phyloP scores from a whole-genome alignment of 2,113 vertebrate species.

The Chinchilla lanigera region DNA sequence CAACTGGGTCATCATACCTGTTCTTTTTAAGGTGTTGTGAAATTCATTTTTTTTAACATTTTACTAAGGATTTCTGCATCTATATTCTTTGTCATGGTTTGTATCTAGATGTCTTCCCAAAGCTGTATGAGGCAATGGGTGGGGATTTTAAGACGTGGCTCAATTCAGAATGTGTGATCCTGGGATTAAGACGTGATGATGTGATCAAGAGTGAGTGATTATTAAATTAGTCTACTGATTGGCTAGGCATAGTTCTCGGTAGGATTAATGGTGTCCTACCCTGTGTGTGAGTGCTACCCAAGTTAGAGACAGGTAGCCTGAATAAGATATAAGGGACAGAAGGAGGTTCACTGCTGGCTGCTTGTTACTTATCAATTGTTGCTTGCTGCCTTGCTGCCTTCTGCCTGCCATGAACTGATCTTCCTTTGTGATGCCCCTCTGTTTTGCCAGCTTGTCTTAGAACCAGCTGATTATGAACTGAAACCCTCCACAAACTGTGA shows the following conservation, averaged over 20 bases:
- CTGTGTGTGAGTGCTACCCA: background rate
- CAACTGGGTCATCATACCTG: background rate
- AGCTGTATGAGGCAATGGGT: background rate
- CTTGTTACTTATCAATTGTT: background rate
- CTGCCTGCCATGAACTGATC: background rate
- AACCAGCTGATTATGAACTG: background rate
- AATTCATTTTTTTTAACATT: background rate
- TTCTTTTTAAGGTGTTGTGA: background rate
- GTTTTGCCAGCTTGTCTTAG: background rate
- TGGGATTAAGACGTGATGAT: background rate
- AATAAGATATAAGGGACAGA: background rate
- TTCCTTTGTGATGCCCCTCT: background rate
- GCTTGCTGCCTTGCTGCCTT: background rate
- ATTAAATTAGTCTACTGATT: background rate
- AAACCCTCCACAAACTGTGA: background rate
- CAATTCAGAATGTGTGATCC: background rate
- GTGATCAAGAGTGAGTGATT: background rate
- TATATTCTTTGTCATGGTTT: background rate
- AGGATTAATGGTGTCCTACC: background rate
- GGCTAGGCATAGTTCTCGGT: background rate
- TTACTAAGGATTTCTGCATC: background rate
- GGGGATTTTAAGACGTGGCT: background rate
- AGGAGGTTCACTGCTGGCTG: background rate
- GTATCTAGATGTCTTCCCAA: background rate
- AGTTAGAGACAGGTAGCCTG: background rate